These are phyloP conservation scores for Doryteuthis pealeii DNA, from an alignment of 1,140 invertebrate species.

Conservation along the genomic window DNA sequence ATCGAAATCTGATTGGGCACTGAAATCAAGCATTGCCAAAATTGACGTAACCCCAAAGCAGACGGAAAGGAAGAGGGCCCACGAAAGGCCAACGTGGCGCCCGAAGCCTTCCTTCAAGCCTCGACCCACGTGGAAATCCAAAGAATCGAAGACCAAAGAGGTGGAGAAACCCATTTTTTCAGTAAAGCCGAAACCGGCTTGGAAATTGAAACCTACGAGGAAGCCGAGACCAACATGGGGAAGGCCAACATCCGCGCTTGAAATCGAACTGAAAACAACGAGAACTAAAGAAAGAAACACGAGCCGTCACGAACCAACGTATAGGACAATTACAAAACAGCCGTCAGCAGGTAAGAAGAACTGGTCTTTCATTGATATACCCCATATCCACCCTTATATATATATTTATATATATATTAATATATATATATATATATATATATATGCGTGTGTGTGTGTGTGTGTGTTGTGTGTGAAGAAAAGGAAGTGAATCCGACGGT, in stretches of 20 bases:
- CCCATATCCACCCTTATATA: too few species aligned
- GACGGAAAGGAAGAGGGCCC: too few species aligned
- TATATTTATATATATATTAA: too few species aligned
- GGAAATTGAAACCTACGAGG: slow-evolving; percentile 1
- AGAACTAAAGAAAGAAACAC: background rate
- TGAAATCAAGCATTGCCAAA: background rate
- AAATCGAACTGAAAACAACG: slow-evolving; percentile 16
- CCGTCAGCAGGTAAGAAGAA: slow-evolving; percentile 19
- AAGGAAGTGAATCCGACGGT: too few species aligned
- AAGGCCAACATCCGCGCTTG: background rate
- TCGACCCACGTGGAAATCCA: background rate
- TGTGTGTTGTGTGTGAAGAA: too few species aligned
- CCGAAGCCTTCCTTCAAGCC: slow-evolving; percentile 15
- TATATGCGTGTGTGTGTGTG: too few species aligned
- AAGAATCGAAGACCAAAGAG: background rate
- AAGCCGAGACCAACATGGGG: background rate
- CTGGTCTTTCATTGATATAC: too few species aligned
- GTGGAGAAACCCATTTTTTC: background rate
- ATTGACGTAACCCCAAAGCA: background rate
- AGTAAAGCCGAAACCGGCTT: background rate
- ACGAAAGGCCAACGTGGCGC: background rate
- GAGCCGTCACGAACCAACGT: background rate
- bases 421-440: too few species aligned
- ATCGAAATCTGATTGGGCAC: background rate
- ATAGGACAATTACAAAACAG: background rate